A percentile compares a stretch with the other conserved stretches of the same genome.
Evolutionary conservation across 2,888 invertebrate species (phyloP).

Genomic region (Empis stercorea): DNA sequence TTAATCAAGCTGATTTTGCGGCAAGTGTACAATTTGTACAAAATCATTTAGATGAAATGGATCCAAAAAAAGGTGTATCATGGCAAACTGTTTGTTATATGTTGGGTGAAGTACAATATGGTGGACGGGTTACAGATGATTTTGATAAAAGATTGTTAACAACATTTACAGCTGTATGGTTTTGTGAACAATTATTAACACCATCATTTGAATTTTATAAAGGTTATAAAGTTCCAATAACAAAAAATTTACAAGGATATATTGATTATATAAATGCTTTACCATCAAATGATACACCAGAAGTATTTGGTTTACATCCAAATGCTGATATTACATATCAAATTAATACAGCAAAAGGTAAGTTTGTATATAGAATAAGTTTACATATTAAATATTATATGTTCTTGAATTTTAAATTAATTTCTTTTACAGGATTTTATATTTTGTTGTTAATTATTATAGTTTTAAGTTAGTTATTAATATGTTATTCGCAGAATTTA

Average conservation of each 20-base stretch:
- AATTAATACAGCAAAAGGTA: constrained; percentile 85
- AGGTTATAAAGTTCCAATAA: constrained; percentile 82
- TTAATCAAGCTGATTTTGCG: constrained; percentile 85
- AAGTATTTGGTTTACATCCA: constrained; percentile 90
- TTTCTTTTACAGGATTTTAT: too few relatives aligned
- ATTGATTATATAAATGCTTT: constrained; percentile 77
- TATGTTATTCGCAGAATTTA: too few relatives aligned
- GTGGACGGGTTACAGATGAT: constrained; percentile 91
- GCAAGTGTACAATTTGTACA: constrained; percentile 93
- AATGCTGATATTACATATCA: constrained; percentile 98
- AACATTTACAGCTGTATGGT: constrained; percentile 92
- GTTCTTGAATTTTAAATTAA: too few relatives aligned
- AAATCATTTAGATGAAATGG: constrained; percentile 93
- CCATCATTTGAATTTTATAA: constrained; percentile 88
- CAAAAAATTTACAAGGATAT: constrained; percentile 65
- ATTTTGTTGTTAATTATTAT: too few relatives aligned
- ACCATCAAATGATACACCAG: constrained; percentile 78
- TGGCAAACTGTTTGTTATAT: constrained; percentile 97
- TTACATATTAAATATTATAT: too few relatives aligned
- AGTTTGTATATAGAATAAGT: too few relatives aligned
- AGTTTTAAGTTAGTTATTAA: too few relatives aligned
- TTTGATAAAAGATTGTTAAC: constrained; percentile 88
- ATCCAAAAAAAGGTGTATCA: constrained; percentile 91
- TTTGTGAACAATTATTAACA: constrained; percentile 75
- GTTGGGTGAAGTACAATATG: constrained; percentile 83